Percentiles rank a stretch among this genome's conserved stretches.
Conservation (phyloP, 2,113 vertebrate species). For the Vidua chalybeata region DNA sequence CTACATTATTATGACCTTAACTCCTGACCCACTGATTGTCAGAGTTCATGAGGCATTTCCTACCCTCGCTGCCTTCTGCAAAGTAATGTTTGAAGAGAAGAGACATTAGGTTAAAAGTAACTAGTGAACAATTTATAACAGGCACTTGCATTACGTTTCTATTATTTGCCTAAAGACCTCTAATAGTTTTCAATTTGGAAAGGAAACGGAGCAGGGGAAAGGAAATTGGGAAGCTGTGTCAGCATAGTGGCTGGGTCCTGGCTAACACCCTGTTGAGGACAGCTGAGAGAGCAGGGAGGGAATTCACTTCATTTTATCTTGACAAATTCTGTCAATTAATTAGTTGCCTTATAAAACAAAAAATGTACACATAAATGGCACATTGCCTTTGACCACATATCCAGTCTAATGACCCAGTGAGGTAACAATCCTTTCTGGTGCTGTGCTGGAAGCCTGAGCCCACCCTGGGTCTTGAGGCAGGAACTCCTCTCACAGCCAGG, state of each 20-base stretch:
- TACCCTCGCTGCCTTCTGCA: not conserved
- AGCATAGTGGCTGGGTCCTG: not conserved
- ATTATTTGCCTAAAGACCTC: slow-evolving; percentile 65
- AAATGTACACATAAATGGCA: not conserved
- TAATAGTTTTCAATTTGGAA: slow-evolving; percentile 69
- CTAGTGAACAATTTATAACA: slow-evolving; percentile 38
- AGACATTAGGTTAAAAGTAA: slow-evolving; percentile 51
- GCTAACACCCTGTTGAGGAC: not conserved
- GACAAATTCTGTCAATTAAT: not conserved
- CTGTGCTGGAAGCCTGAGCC: not conserved
- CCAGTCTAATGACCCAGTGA: not conserved
- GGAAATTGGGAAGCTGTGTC: slow-evolving; percentile 41
- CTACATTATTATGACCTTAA: slow-evolving; percentile 31
- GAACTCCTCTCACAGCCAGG: not conserved
- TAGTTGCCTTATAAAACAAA: not conserved
- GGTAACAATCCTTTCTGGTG: not conserved
- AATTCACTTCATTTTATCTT: not conserved
- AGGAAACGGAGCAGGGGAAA: slow-evolving; percentile 68
- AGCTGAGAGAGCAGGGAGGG: not conserved
- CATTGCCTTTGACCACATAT: not conserved
- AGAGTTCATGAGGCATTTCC: slow-evolving; percentile 51
- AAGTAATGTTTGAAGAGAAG: slow-evolving; percentile 34
- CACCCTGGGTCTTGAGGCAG: not conserved
- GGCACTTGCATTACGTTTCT: slow-evolving; percentile 45
- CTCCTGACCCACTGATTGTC: not conserved